These are phyloP conservation scores for Acropora yongei DNA, from an alignment of 64 coral and sea anemone genomes.

Conservation along the genomic window DNA sequence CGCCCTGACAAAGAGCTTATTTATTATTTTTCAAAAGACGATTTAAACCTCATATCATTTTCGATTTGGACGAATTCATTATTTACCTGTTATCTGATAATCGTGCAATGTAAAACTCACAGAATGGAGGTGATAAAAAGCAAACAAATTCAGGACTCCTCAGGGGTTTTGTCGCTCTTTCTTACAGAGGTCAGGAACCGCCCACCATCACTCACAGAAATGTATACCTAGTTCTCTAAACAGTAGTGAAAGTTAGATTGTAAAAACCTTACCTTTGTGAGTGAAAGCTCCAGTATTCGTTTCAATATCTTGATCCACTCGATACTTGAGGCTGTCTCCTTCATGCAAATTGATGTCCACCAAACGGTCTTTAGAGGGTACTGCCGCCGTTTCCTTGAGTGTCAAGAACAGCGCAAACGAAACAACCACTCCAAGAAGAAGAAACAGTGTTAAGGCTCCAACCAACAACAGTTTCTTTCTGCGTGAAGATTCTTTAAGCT, in stretches of 20 bases:
- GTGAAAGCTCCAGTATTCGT: neutral
- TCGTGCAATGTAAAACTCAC: no score
- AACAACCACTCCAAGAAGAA: neutral
- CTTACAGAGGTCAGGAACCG: no score
- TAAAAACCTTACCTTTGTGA: neutral
- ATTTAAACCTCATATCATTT: no score
- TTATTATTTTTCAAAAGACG: no score
- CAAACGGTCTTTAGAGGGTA: neutral
- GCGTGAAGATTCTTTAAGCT: neutral
- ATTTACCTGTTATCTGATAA: no score
- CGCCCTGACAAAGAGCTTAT: no score
- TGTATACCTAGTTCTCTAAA: no score
- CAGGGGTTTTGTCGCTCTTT: no score
- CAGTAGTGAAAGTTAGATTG: neutral
- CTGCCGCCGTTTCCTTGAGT: neutral
- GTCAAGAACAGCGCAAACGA: neutral
- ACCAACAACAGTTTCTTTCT: neutral
- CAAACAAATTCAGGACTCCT: no score
- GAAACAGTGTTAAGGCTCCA: neutral
- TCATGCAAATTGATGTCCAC: neutral
- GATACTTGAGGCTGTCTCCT: slow-evolving; percentile 3
- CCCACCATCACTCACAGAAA: no score
- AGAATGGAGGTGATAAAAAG: no score
- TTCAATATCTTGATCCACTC: slow-evolving; percentile 27
- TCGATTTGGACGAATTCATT: no score